phyloP scores from a whole-genome alignment of 2,888 invertebrate genomes.

The Mesorhabditis sp. region DNA sequence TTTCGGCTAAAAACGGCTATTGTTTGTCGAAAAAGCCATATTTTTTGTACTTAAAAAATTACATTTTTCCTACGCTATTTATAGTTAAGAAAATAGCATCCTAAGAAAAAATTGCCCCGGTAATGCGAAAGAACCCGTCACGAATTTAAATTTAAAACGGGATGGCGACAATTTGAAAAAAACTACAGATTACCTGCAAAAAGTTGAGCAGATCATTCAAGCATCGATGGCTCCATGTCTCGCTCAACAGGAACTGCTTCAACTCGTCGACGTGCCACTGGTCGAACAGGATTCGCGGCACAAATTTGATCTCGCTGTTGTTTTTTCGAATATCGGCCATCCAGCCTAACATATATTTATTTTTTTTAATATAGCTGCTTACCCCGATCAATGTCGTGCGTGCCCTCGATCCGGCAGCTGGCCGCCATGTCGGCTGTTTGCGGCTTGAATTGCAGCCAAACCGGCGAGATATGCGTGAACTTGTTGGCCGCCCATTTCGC shows the following conservation, averaged over 20 bases:
- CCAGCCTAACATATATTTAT: slow-evolving; percentile 39
- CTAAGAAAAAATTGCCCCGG: too few relatives aligned
- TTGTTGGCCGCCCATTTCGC: slow-evolving; percentile 82
- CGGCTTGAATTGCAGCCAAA: slow-evolving; percentile 75
- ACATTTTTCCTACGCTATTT: too few relatives aligned
- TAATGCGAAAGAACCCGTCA: too few relatives aligned
- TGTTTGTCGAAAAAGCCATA: too few relatives aligned
- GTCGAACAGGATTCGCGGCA: slow-evolving; percentile 85
- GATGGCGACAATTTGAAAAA: not conserved
- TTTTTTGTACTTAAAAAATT: too few relatives aligned
- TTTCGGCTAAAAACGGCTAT: too few relatives aligned
- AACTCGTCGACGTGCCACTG: slow-evolving; percentile 77
- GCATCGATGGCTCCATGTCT: slow-evolving; percentile 15
- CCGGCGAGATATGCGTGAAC: slow-evolving; percentile 85
- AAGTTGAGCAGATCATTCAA: slow-evolving; percentile 13
- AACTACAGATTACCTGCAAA: slow-evolving; percentile 10
- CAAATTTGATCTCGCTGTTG: slow-evolving; percentile 59
- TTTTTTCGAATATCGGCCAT: slow-evolving; percentile 37
- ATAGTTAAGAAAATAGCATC: too few relatives aligned
- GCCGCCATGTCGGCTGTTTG: slow-evolving; percentile 52
- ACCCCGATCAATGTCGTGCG: slow-evolving; percentile 63
- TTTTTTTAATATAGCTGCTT: slow-evolving; percentile 1
- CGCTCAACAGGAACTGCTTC: slow-evolving; percentile 69
- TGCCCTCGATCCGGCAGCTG: slow-evolving; percentile 60
- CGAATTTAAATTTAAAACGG: not conserved